Evolutionary conservation across 2,888 invertebrate species (phyloP), one percentile per base, ranked within the genome.

Genomic region (Neocrepidodera transversa): DNA sequence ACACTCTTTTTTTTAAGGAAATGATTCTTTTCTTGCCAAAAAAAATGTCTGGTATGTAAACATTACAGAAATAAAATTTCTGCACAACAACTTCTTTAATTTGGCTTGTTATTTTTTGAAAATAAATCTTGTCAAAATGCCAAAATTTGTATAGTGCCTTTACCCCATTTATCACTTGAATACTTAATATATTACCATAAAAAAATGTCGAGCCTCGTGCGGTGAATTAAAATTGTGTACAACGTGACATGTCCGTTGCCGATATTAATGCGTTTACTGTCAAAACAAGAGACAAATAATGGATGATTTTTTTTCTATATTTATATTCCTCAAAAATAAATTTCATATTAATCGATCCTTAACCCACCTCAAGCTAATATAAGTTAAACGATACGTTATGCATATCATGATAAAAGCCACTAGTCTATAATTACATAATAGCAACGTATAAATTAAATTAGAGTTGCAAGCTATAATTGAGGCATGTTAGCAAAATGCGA

Each of bases 181-280:
- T 16, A 38, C 17, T 16, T 17, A 38, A 38, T 38, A 17, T 38
- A 16, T 38, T 17, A 4, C 6, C 17, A 17, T 38, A 38, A 16
- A 10, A 38, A 38, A 38, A 2, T 10, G 14, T 38, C 17, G 38
- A n/a, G 17, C 7, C 38, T 10, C 38, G 38, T 38, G 14, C 17
- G 14, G 8, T 7, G 38, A 38, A 38, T 38, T 38, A 38, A 38
- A 38, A 38, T 38, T 38, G 38, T 38, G 17, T 38, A 38, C 38
- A n/a, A 38, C 8, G 17, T 35, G 14, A 14, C 35, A 35, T 13
- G 7, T 17, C 5, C 10, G 8, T 17, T 10, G 10, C 16, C 6
- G 10, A 38, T 16, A 38, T 38, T 38, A 38, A 38, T 38, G 35
- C 35, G 2, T 7, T 35, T 14, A 13, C 13, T 35, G 38, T 38